Base-by-base conservation (phyloP, 1,140 invertebrate genomes). In the Archivesica marissinica region DNA sequence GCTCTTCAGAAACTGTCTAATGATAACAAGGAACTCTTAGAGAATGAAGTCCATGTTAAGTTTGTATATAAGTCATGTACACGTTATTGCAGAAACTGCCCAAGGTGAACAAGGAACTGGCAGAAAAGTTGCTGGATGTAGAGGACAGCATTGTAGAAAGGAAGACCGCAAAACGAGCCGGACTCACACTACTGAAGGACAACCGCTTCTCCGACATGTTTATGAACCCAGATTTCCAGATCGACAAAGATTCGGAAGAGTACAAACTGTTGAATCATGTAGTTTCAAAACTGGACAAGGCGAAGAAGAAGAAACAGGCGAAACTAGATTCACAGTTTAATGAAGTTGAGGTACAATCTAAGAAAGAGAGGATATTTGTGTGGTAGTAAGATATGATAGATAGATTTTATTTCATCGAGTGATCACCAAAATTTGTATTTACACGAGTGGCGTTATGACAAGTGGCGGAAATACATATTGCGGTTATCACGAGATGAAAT, bases 161-260 rank as follows among this genome's bases (percentile, higher is more conserved):
- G 54, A 91, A 89, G 41, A 86, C 82, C 41, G 79, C 82, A 70
- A 86, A 85, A 44, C 94, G 94, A 84, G 94, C 95, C 17, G 80
- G 80, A 0, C 23, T 61, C 28, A 96, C 95, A 92, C 92, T 99
- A 20, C 92, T 99, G 33, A 95, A 96, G 89, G 99, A 99, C 94
- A 95, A 96, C 84, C 95, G 99, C 90, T 99, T 99, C 94, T 97
- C 97, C 66, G 96, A 95, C 20, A 93, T 99, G 86, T 99, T 99
- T 94, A 95, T 95, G 88, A 98, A 99, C 95, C 96, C 97, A 41
- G 97, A 99, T 90, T 99, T 98, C 94, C 96, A 99, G 95, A 96
- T 99, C 76, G 97, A 99, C 90, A 97, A 96, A 90, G 96, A 96
- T 89, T 96, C 97, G 70, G 97, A 98, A 90, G 93, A 94, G 68